Evolutionary conservation across 2,113 vertebrate genomes (phyloP), one percentile per base, ranked within the genome.

Genomic region (Numida meleagris): DNA sequence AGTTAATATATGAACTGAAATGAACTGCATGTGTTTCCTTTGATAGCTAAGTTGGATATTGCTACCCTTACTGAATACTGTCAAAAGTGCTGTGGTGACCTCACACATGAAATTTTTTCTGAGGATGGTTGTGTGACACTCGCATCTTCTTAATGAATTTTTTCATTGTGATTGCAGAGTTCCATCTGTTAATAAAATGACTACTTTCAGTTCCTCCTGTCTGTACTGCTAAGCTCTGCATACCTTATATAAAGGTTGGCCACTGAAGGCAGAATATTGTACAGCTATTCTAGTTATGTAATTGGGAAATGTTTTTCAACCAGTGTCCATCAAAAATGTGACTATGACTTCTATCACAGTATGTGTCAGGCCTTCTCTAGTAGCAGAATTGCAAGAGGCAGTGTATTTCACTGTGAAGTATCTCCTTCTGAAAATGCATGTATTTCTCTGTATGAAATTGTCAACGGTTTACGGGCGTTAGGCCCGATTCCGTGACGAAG

Each of bases 351-450:
- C 57, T 79, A 12, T 53, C 14, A 23, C 14, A 70, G 21, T 57
- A 18, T 38, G 58, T 61, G 4, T 31, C 15, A 50, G 33, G 25
- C 55, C 10, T 79, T 67, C 46, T 65, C 8, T 27, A 34, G 23
- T 16, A 6, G 25, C n/a, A 68, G 7, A 53, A 72, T 36, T 53
- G 38, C 13, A 4, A 62, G 53, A 89, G 40, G 29, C 20, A 33
- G 19, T 21, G 13, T 15, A 21, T 43, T 27, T 7, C 45, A 11
- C 6, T 63, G 27, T 0, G 0, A 46, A 21, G 25, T 1, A 75
- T 70, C 23, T 55, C 2, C 40, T 82, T 75, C 42, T 48, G 33
- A 89, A 87, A 10, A 67, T 23, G 23, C 78, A 27, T 82, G 1
- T 9, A 19, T 8, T 93, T 88, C 62, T 59, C 38, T 55, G 1